Evolutionary conservation across 1,140 invertebrate species (phyloP), one percentile per base, ranked within the genome.

Genomic region (Delia radicum): DNA sequence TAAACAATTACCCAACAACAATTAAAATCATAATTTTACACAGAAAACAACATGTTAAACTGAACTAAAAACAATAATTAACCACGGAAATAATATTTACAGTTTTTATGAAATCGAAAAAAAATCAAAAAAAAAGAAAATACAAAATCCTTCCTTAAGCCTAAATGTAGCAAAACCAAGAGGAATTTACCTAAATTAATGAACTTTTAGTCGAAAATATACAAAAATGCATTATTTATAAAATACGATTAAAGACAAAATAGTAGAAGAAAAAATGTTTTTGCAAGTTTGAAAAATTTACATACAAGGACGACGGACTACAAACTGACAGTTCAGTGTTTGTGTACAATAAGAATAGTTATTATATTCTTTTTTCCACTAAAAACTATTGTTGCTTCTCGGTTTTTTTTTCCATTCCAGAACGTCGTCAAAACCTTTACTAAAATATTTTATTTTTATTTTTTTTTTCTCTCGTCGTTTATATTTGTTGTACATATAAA

Each of bases 221-320:
- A 84, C 81, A 81, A 79, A 71, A 80, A 84, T 84, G 84, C 84
- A 84, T 84, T 80, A 80, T 84, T 84, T 84, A 81, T 84, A 82
- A 79, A 74, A 76, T 74, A 69, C 55, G 27, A 75, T 73, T 72
- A 55, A 61, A 73, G 26, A 37, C 63, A 76, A 74, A 65, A 42
- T 42, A 74, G 61, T 55, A 63, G 27, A 21, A 48, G 13, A 74
- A 74, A 74, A 62, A 18, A 29, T 21, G 26, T 13, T n/a, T n/a
- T n/a, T 26, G 24, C 12, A 24, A 62, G 61, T n/a, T n/a, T n/a
- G 21, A 74, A 62, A 29, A 74, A 74, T 61, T 8, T 15, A 29
- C 27, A 29, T 29, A 18, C 13, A 55, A 61, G n/a, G 10, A 21
- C 27, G 5, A 7, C 42, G 21, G 1, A 21, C 21, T 13, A 48